Conservation (phyloP, 2,797 vertebrate species). For the Tenualosa thibaudeaui region DNA sequence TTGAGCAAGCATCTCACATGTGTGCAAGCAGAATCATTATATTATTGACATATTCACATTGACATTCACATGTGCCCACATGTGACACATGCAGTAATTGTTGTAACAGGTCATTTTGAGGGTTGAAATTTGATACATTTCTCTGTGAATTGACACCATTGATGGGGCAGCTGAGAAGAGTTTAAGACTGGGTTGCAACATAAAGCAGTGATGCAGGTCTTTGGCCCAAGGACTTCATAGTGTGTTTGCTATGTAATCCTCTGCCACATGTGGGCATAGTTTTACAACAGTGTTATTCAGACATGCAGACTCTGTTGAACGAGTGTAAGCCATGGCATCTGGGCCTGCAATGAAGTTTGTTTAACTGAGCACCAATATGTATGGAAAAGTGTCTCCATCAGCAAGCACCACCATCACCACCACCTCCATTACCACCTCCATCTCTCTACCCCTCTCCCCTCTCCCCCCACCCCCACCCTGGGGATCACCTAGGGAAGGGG, state of each 20-base stretch:
- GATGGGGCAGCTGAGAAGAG: too few relatives aligned
- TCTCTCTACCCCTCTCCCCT: not conserved
- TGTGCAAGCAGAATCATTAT: too few relatives aligned
- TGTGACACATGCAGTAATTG: too few relatives aligned
- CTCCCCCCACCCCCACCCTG: not conserved
- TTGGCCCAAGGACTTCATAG: not conserved
- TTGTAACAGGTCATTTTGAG: too few relatives aligned
- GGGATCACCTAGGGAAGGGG: constrained; percentile 49
- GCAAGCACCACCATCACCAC: not conserved
- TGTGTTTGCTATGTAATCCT: not conserved
- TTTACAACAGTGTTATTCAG: not conserved
- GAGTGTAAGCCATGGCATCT: constrained; percentile 28
- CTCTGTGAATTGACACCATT: too few relatives aligned
- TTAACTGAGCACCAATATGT: constrained; percentile 34
- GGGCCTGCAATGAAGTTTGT: constrained; percentile 38
- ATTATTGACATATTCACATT: too few relatives aligned
- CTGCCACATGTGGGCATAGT: not conserved
- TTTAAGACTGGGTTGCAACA: too few relatives aligned
- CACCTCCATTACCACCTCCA: not conserved
- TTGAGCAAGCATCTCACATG: too few relatives aligned
- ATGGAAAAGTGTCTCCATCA: constrained; percentile 29
- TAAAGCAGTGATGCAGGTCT: not conserved
- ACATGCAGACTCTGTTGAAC: constrained; percentile 7
- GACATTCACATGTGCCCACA: too few relatives aligned
- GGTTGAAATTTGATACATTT: too few relatives aligned